phyloP scores from a whole-genome alignment of 1,140 invertebrate genomes.

The Chrysopa pallens region DNA sequence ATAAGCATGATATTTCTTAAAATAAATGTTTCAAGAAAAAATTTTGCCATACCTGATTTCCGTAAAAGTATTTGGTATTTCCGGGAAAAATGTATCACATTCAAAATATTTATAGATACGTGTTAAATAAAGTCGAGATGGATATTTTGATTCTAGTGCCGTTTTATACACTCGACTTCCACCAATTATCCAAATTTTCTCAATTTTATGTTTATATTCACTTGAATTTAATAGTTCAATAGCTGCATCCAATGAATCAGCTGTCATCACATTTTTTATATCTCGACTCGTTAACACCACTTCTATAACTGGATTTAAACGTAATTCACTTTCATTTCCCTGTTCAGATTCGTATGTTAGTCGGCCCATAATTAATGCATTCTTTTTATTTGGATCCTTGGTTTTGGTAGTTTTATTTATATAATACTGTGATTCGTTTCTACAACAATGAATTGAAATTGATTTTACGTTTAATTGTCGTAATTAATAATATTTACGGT shows the following conservation, averaged over 20 bases:
- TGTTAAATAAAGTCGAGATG: slow-evolving; percentile 67
- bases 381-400: slow-evolving; percentile 34
- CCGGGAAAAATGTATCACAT: slow-evolving; percentile 78
- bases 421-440: slow-evolving; percentile 80
- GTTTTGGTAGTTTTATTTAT: slow-evolving; percentile 57
- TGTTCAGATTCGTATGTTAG: slow-evolving; percentile 85
- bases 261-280: no score
- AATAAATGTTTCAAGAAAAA: no score
- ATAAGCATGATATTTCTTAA: no score
- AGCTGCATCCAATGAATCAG: slow-evolving; percentile 42
- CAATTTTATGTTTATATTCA: slow-evolving; percentile 31
- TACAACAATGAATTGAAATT: slow-evolving; percentile 19
- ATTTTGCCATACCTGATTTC: slow-evolving; percentile 24
- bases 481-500: slow-evolving; percentile 37
- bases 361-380: slow-evolving; percentile 87
- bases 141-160: slow-evolving; percentile 49
- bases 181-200: slow-evolving; percentile 75
- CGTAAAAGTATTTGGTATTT: slow-evolving; percentile 39
- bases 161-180: slow-evolving; percentile 62
- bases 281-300: no score
- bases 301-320: no score
- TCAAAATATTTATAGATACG: slow-evolving; percentile 59
- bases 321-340: no score
- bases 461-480: not conserved
- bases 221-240: slow-evolving; percentile 35